These are phyloP conservation scores for Petaurus breviceps DNA, from an alignment of 2,113 vertebrate genomes.

Conservation along the genomic window DNA sequence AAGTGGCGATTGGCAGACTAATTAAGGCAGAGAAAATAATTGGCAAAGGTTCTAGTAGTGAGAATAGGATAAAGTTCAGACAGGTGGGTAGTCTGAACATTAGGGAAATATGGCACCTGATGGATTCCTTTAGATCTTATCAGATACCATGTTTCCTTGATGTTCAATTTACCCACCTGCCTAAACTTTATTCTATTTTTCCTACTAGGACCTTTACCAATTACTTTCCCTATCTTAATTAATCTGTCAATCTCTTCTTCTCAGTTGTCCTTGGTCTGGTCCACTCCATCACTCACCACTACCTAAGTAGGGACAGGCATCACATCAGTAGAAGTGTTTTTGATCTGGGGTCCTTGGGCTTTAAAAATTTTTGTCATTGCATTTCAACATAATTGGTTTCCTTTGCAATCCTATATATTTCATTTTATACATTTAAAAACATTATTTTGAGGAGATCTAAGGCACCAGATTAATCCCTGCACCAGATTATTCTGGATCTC, in stretches of 20 bases:
- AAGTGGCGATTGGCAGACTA: background rate
- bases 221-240: background rate
- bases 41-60: background rate
- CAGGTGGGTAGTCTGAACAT: background rate
- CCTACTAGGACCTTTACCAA: background rate
- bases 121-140: background rate
- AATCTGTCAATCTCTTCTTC: background rate
- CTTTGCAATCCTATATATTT: background rate
- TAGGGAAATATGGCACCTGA: background rate
- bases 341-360: too few species aligned
- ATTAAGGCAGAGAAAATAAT: background rate
- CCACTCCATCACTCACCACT: background rate
- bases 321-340: too few species aligned
- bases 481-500: background rate
- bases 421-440: background rate
- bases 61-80: background rate
- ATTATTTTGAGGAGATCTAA: background rate
- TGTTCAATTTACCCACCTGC: background rate
- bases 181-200: background rate
- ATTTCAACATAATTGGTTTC: background rate
- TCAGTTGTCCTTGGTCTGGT: background rate
- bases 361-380: background rate
- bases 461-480: background rate
- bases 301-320: too few species aligned
- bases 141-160: background rate